Conservation (phyloP, 2,113 vertebrate species). For the Malaclemys terrapin region DNA sequence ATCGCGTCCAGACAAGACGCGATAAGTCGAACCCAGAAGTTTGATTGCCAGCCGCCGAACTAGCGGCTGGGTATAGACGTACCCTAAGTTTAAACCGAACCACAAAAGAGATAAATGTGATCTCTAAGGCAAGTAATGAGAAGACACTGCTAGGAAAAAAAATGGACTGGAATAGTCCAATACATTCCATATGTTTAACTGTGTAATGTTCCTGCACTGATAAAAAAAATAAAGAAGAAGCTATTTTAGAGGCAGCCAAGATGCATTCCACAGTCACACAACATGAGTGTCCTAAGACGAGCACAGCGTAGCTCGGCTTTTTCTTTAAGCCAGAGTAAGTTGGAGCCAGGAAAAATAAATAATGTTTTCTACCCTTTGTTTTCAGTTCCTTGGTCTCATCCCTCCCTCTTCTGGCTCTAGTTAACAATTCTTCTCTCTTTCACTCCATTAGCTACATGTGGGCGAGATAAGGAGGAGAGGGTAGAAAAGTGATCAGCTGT, state of each 20-base stretch:
- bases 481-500: slow-evolving; percentile 64
- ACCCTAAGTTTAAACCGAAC: neutral
- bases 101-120: slow-evolving; percentile 38
- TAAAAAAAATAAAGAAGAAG: slow-evolving; percentile 20
- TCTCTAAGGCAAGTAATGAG: slow-evolving; percentile 31
- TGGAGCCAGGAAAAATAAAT: slow-evolving; percentile 50
- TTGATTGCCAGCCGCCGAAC: too few relatives aligned
- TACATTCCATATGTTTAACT: slow-evolving; percentile 31
- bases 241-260: slow-evolving; percentile 58
- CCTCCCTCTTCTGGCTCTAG: neutral
- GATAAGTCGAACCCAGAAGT: too few relatives aligned
- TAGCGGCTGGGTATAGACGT: too few relatives aligned
- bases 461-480: slow-evolving; percentile 49
- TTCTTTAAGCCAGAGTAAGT: neutral
- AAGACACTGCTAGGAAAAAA: slow-evolving; percentile 36
- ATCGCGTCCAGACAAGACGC: too few relatives aligned
- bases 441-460: slow-evolving; percentile 55
- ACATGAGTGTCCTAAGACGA: slow-evolving; percentile 62
- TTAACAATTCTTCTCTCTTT: slow-evolving; percentile 48
- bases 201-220: neutral
- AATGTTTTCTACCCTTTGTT: slow-evolving; percentile 15
- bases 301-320: slow-evolving; percentile 9
- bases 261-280: slow-evolving; percentile 60
- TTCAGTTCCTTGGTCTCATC: slow-evolving; percentile 41
- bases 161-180: slow-evolving; percentile 18